Percentiles rank a stretch among this genome's conserved stretches.
Conservation (phyloP, 2,113 vertebrate genomes). For the Salvator merianae region DNA sequence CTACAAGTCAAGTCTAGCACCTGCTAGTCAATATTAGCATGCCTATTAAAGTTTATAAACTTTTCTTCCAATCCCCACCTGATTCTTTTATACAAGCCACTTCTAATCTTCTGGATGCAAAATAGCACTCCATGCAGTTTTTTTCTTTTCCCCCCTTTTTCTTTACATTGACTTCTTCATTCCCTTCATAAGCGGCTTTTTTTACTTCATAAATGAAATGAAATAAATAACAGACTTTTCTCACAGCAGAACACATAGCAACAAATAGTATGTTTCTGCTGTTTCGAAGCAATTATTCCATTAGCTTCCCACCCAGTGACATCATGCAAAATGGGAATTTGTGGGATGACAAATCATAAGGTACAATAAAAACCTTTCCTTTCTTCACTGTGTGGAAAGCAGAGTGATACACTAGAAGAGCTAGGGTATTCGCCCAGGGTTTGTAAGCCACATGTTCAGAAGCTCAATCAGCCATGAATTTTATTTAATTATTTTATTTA, state of each 20-base stretch:
- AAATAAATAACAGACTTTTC: conserved; percentile 1
- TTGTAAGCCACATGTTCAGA: neutral
- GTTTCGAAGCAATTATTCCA: neutral
- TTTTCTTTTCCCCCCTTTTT: too few species aligned
- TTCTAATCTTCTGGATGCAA: neutral
- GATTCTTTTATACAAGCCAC: too few species aligned
- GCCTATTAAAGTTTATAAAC: neutral
- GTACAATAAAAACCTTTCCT: neutral
- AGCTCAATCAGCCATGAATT: too few species aligned
- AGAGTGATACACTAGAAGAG: neutral
- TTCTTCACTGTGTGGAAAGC: neutral
- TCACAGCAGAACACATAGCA: conserved; percentile 3
- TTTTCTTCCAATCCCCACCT: too few species aligned
- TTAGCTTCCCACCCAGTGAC: neutral
- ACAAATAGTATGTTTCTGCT: neutral
- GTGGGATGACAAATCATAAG: neutral
- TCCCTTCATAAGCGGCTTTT: neutral
- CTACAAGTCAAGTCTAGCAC: neutral
- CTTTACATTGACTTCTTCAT: neutral
- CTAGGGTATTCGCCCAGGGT: neutral
- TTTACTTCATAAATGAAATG: conserved; percentile 42
- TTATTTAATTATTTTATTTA: too few species aligned
- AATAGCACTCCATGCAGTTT: too few species aligned
- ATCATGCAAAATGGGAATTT: neutral
- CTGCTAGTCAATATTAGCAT: neutral